A percentile compares a stretch with the other conserved stretches of the same genome.
Evolutionary conservation across 64 coral and sea anemone species (phyloP).

Genomic region (Montipora efflorescens): DNA sequence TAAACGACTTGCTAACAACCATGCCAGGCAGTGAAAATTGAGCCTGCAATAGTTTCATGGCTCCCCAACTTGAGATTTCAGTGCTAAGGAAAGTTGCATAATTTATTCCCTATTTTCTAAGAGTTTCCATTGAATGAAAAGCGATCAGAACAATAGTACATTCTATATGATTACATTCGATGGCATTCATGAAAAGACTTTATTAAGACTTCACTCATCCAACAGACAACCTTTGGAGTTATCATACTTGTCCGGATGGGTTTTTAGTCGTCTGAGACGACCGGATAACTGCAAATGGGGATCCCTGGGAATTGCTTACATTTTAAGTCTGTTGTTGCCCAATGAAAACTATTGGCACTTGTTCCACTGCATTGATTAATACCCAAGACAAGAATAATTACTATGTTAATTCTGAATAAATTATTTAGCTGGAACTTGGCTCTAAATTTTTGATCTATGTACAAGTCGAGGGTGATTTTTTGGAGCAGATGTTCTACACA

Average conservation of each 20-base stretch:
- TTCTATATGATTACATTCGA: not conserved
- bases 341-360: no score
- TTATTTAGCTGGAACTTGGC: no score
- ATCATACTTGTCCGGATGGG: not conserved
- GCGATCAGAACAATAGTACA: not conserved
- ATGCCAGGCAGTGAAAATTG: not conserved
- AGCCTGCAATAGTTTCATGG: not conserved
- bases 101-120: not conserved
- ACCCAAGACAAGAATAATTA: no score
- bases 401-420: no score
- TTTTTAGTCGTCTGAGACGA: not conserved
- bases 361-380: no score
- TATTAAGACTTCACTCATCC: not conserved
- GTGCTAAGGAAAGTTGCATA: not conserved
- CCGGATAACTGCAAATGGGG: not conserved
- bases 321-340: no score
- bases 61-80: not conserved
- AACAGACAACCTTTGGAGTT: not conserved
- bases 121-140: not conserved
- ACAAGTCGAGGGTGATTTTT: no score
- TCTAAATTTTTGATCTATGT: no score
- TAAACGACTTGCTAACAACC: no score
- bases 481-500: no score
- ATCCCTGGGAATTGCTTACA: not conserved
- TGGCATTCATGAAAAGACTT: not conserved